Conservation (phyloP, 1,140 invertebrate genomes). For the Arctopsyche grandis region DNA sequence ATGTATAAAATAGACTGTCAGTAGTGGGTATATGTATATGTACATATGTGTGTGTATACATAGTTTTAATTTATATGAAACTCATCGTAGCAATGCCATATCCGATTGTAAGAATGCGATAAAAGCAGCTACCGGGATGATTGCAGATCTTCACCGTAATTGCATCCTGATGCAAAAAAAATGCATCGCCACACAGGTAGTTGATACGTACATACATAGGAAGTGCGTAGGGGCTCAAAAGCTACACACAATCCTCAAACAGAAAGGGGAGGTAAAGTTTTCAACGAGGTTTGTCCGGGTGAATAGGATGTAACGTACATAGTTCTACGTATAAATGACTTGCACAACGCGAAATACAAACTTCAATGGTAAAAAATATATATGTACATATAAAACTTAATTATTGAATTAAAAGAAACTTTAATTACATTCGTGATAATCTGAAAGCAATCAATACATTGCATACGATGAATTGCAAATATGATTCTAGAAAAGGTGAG, state of each 20-base stretch:
- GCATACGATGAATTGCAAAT: too few relatives aligned
- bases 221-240: slow-evolving; percentile 35
- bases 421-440: too few relatives aligned
- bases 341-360: background rate
- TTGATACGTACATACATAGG: too few relatives aligned
- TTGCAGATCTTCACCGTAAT: background rate
- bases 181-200: slow-evolving; percentile 13
- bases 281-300: slow-evolving; percentile 36
- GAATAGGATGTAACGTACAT: slow-evolving; percentile 17
- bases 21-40: too few relatives aligned
- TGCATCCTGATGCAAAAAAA: slow-evolving; percentile 21
- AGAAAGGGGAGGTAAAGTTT: slow-evolving; percentile 32
- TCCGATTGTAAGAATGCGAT: too few relatives aligned
- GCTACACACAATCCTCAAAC: slow-evolving; percentile 19
- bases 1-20: too few relatives aligned
- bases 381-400: too few relatives aligned
- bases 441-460: too few relatives aligned
- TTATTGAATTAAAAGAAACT: too few relatives aligned
- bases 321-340: background rate
- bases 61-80: background rate
- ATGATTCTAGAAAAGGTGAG: too few relatives aligned
- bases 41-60: background rate
- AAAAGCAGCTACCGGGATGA: background rate
- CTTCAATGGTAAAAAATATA: background rate
- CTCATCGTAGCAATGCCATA: background rate